Evolutionary conservation across 2,113 vertebrate genomes (phyloP).

Genomic region (Herpetotheres cachinnans): DNA sequence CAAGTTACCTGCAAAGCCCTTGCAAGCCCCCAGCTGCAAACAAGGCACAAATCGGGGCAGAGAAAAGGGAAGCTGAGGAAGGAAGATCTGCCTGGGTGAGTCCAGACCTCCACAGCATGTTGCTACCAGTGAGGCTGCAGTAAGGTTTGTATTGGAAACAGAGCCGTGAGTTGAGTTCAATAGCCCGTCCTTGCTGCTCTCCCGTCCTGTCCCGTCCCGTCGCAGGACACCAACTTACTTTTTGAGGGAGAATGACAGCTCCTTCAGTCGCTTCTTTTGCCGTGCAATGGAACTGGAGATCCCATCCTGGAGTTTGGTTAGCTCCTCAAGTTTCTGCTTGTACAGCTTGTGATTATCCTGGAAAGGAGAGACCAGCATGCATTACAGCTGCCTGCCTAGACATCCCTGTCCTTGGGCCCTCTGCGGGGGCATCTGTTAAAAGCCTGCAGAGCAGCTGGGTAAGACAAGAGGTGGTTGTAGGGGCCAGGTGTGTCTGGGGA

Average conservation of each 20-base stretch:
- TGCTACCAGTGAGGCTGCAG: not conserved
- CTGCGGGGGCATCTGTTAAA: not conserved
- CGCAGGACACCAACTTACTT: constrained; percentile 63
- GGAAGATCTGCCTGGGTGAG: not conserved
- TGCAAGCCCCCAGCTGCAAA: not conserved
- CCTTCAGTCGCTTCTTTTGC: constrained; percentile 84
- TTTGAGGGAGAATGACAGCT: constrained; percentile 75
- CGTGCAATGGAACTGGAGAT: constrained; percentile 79
- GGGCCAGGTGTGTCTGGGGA: not conserved
- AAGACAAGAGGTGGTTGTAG: not conserved
- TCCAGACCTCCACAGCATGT: not conserved
- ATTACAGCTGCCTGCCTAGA: not conserved
- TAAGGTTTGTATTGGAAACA: not conserved
- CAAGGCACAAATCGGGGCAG: not conserved
- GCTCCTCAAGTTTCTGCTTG: constrained; percentile 87
- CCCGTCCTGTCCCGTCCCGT: rapidly evolving
- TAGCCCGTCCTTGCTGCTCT: not conserved
- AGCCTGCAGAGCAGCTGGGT: not conserved
- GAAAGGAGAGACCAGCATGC: not conserved
- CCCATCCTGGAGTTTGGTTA: constrained; percentile 85
- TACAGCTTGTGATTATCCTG: constrained; percentile 90
- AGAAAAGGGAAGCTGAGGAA: not conserved
- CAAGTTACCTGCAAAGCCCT: not conserved
- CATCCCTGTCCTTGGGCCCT: not conserved
- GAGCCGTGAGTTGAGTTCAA: rapidly evolving